phyloP scores from a whole-genome alignment of 2,888 invertebrate genomes.

The Amphipoea oculea region DNA sequence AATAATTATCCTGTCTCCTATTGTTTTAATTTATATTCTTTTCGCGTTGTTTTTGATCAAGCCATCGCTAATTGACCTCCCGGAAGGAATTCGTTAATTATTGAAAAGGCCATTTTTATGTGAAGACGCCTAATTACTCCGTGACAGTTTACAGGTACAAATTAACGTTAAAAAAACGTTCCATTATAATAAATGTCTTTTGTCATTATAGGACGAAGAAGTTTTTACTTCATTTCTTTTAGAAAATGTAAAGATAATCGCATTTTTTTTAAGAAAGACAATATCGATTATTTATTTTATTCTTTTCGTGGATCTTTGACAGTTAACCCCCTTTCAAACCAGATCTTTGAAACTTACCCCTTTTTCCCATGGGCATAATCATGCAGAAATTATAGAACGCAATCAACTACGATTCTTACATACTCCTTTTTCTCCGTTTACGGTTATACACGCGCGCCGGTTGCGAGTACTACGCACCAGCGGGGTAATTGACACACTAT shows the following conservation, averaged over 20 bases:
- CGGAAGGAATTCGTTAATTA: constrained; percentile 71
- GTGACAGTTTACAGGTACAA: constrained; percentile 55
- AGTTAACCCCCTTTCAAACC: too few relatives aligned
- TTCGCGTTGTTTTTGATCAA: constrained; percentile 63
- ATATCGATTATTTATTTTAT: too few relatives aligned
- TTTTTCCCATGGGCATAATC: too few relatives aligned
- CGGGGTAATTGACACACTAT: too few relatives aligned
- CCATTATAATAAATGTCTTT: constrained; percentile 34
- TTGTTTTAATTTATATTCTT: constrained; percentile 65
- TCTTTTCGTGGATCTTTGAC: too few relatives aligned
- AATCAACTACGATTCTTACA: too few relatives aligned
- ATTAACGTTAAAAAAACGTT: constrained; percentile 53
- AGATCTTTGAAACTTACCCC: too few relatives aligned
- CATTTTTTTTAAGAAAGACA: background rate
- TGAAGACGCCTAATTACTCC: constrained; percentile 65
- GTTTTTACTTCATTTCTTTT: constrained; percentile 20
- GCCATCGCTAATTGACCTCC: constrained; percentile 69
- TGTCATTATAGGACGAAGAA: background rate
- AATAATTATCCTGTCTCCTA: constrained; percentile 57
- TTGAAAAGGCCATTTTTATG: constrained; percentile 65
- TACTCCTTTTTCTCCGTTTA: too few relatives aligned
- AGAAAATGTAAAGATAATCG: background rate
- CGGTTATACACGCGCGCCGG: too few relatives aligned
- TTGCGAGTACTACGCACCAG: too few relatives aligned
- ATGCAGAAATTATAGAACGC: too few relatives aligned